Conservation (phyloP, 2,113 vertebrate genomes). For the Oenanthe oenanthe region DNA sequence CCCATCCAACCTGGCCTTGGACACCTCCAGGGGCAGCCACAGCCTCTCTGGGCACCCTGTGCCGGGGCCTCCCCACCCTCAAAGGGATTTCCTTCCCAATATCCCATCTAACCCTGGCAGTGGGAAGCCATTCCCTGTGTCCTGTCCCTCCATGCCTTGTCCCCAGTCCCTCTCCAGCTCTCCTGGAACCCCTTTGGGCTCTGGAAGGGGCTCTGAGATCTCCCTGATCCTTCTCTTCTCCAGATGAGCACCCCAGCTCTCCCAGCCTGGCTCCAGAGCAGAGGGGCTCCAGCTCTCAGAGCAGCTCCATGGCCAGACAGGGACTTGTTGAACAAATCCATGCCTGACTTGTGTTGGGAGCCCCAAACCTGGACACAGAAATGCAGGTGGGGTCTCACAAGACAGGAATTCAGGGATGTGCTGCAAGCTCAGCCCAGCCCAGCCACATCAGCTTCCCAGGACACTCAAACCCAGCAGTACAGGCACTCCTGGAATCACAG, state of each 20-base stretch:
- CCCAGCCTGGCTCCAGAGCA: background rate
- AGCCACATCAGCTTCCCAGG: background rate
- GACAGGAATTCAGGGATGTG: background rate
- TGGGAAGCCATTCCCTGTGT: background rate
- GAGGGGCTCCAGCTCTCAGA: background rate
- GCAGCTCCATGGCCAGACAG: background rate
- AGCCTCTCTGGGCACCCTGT: background rate
- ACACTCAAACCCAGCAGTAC: accelerated
- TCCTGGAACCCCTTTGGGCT: background rate
- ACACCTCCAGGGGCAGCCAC: background rate
- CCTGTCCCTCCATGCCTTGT: background rate
- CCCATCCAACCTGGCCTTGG: accelerated
- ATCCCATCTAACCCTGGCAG: too few relatives aligned
- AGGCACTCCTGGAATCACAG: background rate
- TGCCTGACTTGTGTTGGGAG: background rate
- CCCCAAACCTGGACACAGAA: background rate
- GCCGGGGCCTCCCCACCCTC: background rate
- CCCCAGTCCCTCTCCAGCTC: background rate
- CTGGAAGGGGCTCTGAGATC: accelerated
- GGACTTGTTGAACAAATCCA: background rate
- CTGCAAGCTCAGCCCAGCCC: background rate
- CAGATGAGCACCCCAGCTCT: background rate
- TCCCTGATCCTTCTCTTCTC: background rate
- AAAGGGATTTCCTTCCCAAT: background rate
- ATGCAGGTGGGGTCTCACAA: background rate